Conservation (phyloP, 2,888 invertebrate species). For the Alcis repandata region DNA sequence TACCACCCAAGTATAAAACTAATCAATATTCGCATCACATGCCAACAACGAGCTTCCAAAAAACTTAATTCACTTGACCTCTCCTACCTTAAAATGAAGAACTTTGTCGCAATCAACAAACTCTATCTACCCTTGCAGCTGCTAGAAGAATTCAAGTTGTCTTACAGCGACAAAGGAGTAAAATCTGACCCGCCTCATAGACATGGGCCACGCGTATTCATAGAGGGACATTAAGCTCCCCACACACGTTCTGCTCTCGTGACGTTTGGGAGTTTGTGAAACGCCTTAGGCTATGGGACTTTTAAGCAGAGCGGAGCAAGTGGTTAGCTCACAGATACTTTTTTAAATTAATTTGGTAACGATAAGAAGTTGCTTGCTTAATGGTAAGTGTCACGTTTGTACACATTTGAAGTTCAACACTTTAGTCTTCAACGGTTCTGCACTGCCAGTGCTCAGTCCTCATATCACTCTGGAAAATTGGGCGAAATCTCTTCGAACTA, state of each 20-base stretch:
- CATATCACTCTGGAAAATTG: too few species aligned
- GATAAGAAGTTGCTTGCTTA: neutral
- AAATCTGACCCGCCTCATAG: conserved; percentile 20
- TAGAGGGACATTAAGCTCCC: conserved; percentile 71
- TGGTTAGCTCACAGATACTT: neutral
- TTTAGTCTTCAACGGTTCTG: too few species aligned
- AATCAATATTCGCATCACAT: conserved; percentile 57
- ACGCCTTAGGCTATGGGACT: conserved; percentile 47
- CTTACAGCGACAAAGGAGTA: conserved; percentile 7
- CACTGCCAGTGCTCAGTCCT: too few species aligned
- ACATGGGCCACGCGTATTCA: conserved; percentile 58
- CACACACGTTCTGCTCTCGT: conserved; percentile 81
- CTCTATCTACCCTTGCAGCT: neutral
- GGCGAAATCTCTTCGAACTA: too few species aligned
- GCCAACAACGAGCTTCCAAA: conserved; percentile 49
- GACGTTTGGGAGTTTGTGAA: conserved; percentile 65
- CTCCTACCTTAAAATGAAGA: conserved; percentile 4
- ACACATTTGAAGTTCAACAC: too few species aligned
- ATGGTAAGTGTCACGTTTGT: too few species aligned
- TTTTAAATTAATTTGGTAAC: neutral
- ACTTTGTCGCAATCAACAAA: conserved; percentile 16
- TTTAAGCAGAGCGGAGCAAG: neutral
- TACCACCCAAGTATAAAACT: conserved; percentile 43
- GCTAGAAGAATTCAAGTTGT: neutral
- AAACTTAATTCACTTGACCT: conserved; percentile 52